Percentiles rank a stretch among this genome's conserved stretches.
Evolutionary conservation across 2,797 vertebrate genomes (phyloP).

Genomic region (Emydoidea blandingii): DNA sequence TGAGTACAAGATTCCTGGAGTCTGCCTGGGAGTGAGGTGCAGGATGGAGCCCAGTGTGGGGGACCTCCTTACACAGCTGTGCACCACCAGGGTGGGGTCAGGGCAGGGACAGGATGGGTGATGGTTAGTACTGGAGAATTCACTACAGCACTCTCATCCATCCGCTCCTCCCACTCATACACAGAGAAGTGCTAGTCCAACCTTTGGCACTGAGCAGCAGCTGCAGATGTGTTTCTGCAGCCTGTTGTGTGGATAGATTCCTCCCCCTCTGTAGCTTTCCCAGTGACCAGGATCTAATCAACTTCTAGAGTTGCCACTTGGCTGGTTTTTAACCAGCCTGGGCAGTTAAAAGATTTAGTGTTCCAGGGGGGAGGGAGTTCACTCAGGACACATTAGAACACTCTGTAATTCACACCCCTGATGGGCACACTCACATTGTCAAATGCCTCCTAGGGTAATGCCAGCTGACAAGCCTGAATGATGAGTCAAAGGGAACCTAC

Average conservation of each 20-base stretch:
- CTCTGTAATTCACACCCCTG: neutral
- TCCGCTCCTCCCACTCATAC: accelerated
- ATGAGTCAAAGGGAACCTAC: neutral
- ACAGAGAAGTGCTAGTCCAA: neutral
- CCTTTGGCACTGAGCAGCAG: neutral
- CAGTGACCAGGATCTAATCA: neutral
- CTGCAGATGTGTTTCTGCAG: neutral
- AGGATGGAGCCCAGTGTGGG: neutral
- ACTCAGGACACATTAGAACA: neutral
- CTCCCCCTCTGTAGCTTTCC: neutral
- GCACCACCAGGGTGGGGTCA: neutral
- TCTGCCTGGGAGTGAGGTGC: neutral
- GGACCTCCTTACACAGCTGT: neutral
- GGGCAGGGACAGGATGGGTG: neutral
- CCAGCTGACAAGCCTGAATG: neutral
- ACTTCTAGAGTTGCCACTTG: neutral
- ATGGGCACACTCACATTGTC: slow-evolving; percentile 12
- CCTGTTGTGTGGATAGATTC: neutral
- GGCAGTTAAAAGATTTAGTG: neutral
- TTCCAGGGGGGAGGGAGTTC: neutral
- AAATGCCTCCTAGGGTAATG: neutral
- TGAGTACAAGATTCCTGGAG: neutral
- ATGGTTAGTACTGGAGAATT: accelerated
- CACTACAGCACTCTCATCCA: neutral
- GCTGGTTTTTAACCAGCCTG: neutral